phyloP scores from a whole-genome alignment of 2,888 invertebrate species.

The Enchytraeus crypticus region DNA sequence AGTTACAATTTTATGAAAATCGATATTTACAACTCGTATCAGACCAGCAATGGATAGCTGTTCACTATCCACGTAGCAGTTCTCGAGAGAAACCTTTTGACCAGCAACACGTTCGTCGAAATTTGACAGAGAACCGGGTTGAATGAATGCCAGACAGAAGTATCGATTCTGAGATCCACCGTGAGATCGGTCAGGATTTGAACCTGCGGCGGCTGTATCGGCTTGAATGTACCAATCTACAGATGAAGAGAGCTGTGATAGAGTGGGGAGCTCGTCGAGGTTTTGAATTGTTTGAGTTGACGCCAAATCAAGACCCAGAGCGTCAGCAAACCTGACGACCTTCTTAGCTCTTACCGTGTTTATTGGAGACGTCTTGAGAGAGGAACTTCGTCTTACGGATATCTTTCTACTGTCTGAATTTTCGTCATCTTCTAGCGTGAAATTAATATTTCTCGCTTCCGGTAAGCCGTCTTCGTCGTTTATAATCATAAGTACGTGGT shows the following conservation, averaged over 20 bases:
- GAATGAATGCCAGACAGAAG: not conserved
- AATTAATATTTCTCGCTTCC: too few relatives aligned
- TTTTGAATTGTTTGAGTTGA: conserved; percentile 57
- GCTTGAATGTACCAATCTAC: not conserved
- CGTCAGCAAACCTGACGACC: conserved; percentile 89
- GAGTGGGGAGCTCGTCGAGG: conserved; percentile 38
- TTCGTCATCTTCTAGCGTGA: too few relatives aligned
- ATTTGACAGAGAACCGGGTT: not conserved
- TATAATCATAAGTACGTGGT: too few relatives aligned
- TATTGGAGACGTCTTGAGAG: not conserved
- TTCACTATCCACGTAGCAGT: not conserved
- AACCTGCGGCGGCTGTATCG: too few relatives aligned
- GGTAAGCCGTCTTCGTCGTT: too few relatives aligned
- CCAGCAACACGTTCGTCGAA: not conserved
- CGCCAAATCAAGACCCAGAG: conserved; percentile 80
- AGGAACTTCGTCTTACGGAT: not conserved
- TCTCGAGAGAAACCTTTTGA: not conserved
- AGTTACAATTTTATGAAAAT: not conserved
- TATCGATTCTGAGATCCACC: not conserved
- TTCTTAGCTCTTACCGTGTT: conserved; percentile 57
- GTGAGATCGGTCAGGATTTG: not conserved
- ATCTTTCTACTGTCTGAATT: too few relatives aligned
- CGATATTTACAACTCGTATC: not conserved
- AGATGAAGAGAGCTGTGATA: not conserved
- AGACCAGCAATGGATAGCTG: not conserved